A percentile compares a stretch with the other conserved stretches of the same genome.
These are phyloP conservation scores for Neopelma chrysocephalum DNA, from an alignment of 2,797 vertebrate genomes.

Conservation along the genomic window DNA sequence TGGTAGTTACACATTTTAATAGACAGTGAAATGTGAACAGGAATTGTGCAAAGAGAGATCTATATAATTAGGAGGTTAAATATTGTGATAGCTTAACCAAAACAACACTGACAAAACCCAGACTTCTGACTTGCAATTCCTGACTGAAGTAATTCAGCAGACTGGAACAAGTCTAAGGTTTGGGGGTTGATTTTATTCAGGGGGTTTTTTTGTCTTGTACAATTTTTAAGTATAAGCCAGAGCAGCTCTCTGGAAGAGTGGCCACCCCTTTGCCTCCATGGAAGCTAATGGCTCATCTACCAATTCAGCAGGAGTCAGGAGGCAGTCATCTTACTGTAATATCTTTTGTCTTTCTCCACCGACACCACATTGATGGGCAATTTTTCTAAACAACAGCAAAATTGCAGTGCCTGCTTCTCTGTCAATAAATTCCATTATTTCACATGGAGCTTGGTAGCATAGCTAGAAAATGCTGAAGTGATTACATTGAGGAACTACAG, in stretches of 20 bases:
- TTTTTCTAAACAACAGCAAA: conserved; percentile 74
- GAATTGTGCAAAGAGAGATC: not conserved
- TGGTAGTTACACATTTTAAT: not conserved
- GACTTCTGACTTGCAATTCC: not conserved
- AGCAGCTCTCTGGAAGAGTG: conserved; percentile 24
- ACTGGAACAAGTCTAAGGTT: not conserved
- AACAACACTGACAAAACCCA: not conserved
- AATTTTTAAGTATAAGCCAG: conserved; percentile 2
- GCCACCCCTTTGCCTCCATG: not conserved
- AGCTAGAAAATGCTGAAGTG: conserved; percentile 62
- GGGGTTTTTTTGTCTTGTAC: not conserved
- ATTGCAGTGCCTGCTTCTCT: conserved; percentile 64
- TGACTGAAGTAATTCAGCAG: not conserved
- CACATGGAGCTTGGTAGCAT: conserved; percentile 52
- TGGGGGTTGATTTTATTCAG: not conserved
- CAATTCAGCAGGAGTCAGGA: conserved; percentile 57
- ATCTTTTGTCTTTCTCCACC: conserved; percentile 58
- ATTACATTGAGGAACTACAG: conserved; percentile 65
- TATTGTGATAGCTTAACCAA: not conserved
- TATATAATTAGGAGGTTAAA: not conserved
- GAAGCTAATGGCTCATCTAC: conserved; percentile 40
- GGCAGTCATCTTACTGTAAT: conserved; percentile 52
- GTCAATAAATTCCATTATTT: conserved; percentile 76
- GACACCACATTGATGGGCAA: conserved; percentile 71
- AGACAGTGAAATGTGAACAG: not conserved